A percentile compares a stretch with the other conserved stretches of the same genome.
phyloP scores from a whole-genome alignment of 2,113 vertebrate species.

The Mesoclemmys tuberculata region DNA sequence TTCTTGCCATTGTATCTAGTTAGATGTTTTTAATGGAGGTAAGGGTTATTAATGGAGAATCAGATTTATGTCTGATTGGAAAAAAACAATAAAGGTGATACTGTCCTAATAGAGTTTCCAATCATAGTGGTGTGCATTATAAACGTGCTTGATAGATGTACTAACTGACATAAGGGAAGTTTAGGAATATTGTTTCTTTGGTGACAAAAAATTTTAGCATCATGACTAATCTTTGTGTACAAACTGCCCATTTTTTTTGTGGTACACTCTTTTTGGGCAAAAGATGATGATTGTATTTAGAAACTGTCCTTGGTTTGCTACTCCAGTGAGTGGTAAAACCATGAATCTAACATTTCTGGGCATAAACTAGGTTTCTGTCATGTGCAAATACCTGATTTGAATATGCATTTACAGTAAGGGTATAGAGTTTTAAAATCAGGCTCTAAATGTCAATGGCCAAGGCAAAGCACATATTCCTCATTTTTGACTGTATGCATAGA shows the following conservation, averaged over 20 bases:
- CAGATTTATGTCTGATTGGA: conserved; percentile 1
- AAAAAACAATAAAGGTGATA: not conserved
- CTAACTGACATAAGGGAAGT: not conserved
- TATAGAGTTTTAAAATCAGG: no score
- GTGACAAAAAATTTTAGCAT: not conserved
- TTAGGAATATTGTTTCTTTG: not conserved
- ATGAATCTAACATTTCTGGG: no score
- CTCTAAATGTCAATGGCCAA: not conserved
- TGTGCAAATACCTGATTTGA: no score
- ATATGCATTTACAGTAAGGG: no score
- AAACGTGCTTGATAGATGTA: not conserved
- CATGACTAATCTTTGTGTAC: not conserved
- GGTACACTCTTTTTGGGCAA: not conserved
- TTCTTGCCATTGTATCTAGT: not conserved
- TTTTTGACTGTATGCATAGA: not conserved
- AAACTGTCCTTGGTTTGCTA: not conserved
- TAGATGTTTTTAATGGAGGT: not conserved
- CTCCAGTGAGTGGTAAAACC: no score
- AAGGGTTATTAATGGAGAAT: conserved; percentile 3
- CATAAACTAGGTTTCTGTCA: no score
- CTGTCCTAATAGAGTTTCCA: not conserved
- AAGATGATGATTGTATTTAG: not conserved
- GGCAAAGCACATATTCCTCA: not conserved
- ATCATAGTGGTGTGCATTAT: not conserved
- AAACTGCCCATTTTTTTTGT: not conserved